These are phyloP conservation scores for Microtus pennsylvanicus DNA, from an alignment of 2,113 vertebrate species.

Conservation along the genomic window DNA sequence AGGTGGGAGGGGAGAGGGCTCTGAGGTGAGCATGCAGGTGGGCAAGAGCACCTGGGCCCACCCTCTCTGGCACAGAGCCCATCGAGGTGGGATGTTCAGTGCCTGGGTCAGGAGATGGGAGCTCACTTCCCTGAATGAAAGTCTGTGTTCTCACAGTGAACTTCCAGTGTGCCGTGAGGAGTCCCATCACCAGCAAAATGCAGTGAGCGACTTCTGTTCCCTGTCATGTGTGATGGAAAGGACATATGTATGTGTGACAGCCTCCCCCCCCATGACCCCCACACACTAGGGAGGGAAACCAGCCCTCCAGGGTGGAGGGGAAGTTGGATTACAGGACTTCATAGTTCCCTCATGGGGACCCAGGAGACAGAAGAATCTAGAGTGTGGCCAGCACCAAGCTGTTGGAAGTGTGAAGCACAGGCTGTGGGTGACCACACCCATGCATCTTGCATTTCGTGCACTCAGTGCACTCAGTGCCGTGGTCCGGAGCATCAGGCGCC, in stretches of 20 bases:
- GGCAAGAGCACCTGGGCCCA: constrained; percentile 24
- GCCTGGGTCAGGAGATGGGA: neutral
- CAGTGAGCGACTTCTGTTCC: neutral
- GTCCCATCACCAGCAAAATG: constrained; percentile 20
- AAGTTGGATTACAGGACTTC: neutral
- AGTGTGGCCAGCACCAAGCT: no score
- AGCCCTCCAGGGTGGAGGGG: neutral
- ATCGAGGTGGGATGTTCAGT: constrained; percentile 41
- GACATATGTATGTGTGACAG: neutral
- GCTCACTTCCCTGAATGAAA: constrained; percentile 37
- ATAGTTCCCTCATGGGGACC: accelerated
- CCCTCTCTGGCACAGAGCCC: neutral
- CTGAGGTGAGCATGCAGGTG: constrained; percentile 70
- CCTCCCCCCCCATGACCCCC: accelerated
- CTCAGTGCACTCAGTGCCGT: accelerated
- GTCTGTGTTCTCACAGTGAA: constrained; percentile 48
- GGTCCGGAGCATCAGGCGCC: neutral
- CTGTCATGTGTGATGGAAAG: neutral
- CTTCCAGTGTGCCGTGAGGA: neutral
- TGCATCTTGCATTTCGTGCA: neutral
- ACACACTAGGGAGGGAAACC: neutral
- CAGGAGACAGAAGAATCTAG: neutral
- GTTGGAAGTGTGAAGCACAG: neutral
- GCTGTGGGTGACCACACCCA: neutral
- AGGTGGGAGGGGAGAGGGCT: constrained; percentile 34